Base-by-base conservation (phyloP, 2,888 invertebrate genomes). In the Minunthozetes semirufus region DNA sequence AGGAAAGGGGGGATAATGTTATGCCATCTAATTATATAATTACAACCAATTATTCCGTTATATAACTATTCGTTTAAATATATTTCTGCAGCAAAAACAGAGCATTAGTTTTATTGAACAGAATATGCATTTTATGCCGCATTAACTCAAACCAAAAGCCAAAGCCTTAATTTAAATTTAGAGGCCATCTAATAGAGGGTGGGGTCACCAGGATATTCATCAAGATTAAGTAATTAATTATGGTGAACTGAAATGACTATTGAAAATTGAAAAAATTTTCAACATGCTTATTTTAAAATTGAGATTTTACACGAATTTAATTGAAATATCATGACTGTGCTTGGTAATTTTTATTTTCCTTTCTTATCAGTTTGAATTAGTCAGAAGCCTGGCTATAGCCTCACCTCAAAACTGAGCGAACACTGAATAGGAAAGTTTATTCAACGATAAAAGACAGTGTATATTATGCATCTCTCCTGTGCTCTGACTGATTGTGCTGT, bases 11-110 rank as follows among this genome's bases (percentile, higher is more conserved):
- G 66, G 66, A 66, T 66, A 70, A 70, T 70, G 70, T 27, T 25
- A 70, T 70, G 70, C 42, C 61, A 70, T 70, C 70, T 70, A 70
- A 70, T 70, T 70, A 48, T 46, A 70, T 70, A 70, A 70, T 70
- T 70, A 70, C 48, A 70, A 9, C 48, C 70, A 70, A 70, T 70
- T 70, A 70, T 70, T 25, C 42, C 42, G 42, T 42, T n/a, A 42
- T 42, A 42, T 42, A 42, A 42, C 42, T 8, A 42, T 42, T 13
- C 42, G 42, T 42, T 42, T 42, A 42, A 42, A 42, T 42, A 42
- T 9, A 42, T 42, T 9, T 19, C 33, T 38, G 63, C 3, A 38
- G 38, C 5, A 59, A 19, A 50, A 17, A 50, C 50, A 19, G n/a
- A 17, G n/a, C 50, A 50, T 19, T 19, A 50, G 19, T 66, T 33